phyloP scores from a whole-genome alignment of 2,888 invertebrate genomes.

The Dryococelus australis region DNA sequence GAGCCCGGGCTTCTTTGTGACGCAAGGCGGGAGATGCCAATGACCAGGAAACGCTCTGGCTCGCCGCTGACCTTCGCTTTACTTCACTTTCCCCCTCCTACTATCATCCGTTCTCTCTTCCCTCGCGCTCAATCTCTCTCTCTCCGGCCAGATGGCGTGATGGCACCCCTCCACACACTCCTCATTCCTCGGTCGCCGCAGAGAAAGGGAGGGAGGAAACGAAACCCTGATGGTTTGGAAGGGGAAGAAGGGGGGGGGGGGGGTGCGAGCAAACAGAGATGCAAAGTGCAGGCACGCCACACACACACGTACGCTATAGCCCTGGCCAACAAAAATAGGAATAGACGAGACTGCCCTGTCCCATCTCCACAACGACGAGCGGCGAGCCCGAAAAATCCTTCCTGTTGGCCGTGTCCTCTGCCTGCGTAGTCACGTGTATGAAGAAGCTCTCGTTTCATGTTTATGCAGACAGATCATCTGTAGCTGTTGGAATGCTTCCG shows the following conservation, averaged over 20 bases:
- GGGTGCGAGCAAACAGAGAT: background rate
- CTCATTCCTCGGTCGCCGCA: background rate
- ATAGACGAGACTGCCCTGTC: background rate
- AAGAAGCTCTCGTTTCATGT: too few relatives aligned
- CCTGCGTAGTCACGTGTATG: too few relatives aligned
- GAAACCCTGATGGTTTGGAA: background rate
- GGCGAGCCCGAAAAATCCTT: background rate
- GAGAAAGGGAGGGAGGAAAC: background rate
- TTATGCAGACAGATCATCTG: too few relatives aligned
- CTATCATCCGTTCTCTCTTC: background rate
- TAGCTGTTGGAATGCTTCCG: too few relatives aligned
- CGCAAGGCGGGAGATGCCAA: slow-evolving; percentile 44
- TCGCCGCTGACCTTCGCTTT: slow-evolving; percentile 41
- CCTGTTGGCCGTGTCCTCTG: background rate
- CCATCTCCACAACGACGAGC: background rate
- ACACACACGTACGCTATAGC: background rate
- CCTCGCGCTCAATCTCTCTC: background rate
- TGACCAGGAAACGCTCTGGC: slow-evolving; percentile 45
- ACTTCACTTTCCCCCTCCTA: slow-evolving; percentile 12
- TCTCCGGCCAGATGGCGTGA: background rate
- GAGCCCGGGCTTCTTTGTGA: slow-evolving; percentile 35
- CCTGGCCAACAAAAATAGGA: slow-evolving; percentile 7
- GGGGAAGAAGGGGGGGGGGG: too few relatives aligned
- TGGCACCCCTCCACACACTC: background rate
- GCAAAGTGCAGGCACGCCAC: slow-evolving; percentile 17